These are phyloP conservation scores for Sinelater perroti DNA, from an alignment of 2,888 invertebrate species.

Conservation along the genomic window DNA sequence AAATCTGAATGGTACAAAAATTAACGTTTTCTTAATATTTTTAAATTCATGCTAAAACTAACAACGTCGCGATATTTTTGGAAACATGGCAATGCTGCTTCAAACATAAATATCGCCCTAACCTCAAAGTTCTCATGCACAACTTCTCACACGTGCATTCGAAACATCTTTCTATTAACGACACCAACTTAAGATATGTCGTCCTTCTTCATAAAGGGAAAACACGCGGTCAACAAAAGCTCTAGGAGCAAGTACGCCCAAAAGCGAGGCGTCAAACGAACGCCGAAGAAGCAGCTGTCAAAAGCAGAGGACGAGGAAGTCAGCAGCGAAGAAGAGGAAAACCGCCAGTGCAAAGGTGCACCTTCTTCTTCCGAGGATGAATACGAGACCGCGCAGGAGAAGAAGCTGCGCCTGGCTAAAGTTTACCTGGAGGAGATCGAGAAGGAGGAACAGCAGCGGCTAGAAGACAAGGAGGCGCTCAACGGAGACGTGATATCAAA, in stretches of 20 bases:
- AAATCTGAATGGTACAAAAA: no score
- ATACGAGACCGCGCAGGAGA: constrained; percentile 88
- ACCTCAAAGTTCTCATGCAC: no score
- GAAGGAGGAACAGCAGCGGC: constrained; percentile 77
- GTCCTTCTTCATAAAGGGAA: constrained; percentile 22
- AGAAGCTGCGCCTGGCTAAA: constrained; percentile 88
- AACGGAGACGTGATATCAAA: constrained; percentile 73
- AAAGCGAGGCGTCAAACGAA: constrained; percentile 8
- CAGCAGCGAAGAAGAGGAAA: constrained; percentile 71
- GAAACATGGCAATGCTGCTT: no score
- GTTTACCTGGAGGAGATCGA: constrained; percentile 88
- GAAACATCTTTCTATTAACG: no score
- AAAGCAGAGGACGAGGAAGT: constrained; percentile 65
- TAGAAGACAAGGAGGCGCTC: constrained; percentile 65
- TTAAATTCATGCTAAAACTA: no score
- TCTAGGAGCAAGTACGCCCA: constrained; percentile 10
- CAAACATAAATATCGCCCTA: no score
- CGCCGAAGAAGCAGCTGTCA: neutral
- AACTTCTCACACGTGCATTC: no score
- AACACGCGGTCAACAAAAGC: neutral
- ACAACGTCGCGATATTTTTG: no score
- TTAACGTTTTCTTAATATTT: no score
- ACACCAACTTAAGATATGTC: no score
- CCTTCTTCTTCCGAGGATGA: constrained; percentile 67
- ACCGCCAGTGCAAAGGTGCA: constrained; percentile 62